Evolutionary conservation across 1,140 invertebrate genomes (phyloP).

Genomic region (Anastatus disparis): DNA sequence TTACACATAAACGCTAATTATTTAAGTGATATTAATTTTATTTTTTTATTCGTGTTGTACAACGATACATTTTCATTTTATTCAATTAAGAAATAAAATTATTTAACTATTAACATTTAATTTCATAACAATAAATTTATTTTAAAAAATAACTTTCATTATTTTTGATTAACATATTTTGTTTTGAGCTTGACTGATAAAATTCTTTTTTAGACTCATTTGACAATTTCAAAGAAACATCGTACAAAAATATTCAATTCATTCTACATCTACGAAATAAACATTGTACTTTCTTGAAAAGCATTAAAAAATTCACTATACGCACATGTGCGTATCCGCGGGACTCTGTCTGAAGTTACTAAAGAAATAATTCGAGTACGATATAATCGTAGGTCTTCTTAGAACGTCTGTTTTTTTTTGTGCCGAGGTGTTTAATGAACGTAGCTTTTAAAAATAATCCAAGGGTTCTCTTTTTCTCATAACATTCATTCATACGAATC

Average conservation of each 20-base stretch:
- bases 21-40: background rate
- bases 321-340: background rate
- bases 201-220: too few relatives aligned
- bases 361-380: constrained; percentile 15
- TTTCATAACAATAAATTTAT: too few relatives aligned
- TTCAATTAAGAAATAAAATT: too few relatives aligned
- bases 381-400: constrained; percentile 1
- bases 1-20: constrained; percentile 16
- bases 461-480: background rate
- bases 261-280: background rate
- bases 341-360: background rate
- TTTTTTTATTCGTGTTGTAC: too few relatives aligned
- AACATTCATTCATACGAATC: background rate
- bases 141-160: too few relatives aligned
- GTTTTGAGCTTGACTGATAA: too few relatives aligned
- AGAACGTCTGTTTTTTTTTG: background rate
- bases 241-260: background rate
- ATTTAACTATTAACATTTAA: too few relatives aligned
- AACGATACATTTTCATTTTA: too few relatives aligned
- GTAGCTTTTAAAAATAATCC: constrained; percentile 18
- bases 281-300: background rate
- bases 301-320: background rate
- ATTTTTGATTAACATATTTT: too few relatives aligned
- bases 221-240: background rate
- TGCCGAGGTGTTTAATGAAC: constrained; percentile 1